These are phyloP conservation scores for Aythya baeri DNA, from an alignment of 2,113 vertebrate genomes.

Conservation along the genomic window DNA sequence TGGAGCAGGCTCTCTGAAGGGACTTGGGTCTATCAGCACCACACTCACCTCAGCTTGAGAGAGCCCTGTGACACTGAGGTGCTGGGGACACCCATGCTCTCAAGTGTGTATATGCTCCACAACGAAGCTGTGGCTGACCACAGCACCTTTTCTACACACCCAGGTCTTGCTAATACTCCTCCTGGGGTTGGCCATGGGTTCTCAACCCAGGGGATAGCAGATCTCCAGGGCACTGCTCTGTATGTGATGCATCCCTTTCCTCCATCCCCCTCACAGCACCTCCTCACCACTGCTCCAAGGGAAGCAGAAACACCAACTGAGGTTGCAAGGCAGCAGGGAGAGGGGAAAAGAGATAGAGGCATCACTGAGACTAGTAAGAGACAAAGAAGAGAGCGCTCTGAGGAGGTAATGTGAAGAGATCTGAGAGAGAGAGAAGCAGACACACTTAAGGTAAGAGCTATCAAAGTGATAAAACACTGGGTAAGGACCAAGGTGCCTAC, in stretches of 20 bases:
- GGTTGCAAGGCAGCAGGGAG: neutral
- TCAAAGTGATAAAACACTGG: conserved; percentile 44
- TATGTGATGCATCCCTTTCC: neutral
- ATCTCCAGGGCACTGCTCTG: neutral
- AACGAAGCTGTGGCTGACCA: neutral
- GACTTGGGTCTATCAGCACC: neutral
- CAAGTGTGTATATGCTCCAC: neutral
- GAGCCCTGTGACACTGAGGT: neutral
- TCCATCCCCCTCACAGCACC: rapidly evolving
- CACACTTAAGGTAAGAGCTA: conserved; percentile 33
- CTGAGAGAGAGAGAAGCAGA: conserved; percentile 17
- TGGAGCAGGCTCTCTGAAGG: neutral
- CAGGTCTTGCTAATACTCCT: neutral
- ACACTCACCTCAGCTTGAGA: neutral
- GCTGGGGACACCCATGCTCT: rapidly evolving
- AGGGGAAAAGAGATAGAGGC: neutral
- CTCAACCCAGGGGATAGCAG: neutral
- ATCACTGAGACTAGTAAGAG: neutral
- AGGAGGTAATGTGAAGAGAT: conserved; percentile 22
- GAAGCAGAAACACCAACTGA: neutral
- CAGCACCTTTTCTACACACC: neutral
- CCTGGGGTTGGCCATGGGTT: neutral
- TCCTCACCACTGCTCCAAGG: neutral
- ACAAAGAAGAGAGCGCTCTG: conserved; percentile 3
- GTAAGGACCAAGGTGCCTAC: conserved; percentile 33